A percentile compares a stretch with the other conserved stretches of the same genome.
Evolutionary conservation across 1,140 invertebrate genomes (phyloP).

Genomic region (Delia radicum): DNA sequence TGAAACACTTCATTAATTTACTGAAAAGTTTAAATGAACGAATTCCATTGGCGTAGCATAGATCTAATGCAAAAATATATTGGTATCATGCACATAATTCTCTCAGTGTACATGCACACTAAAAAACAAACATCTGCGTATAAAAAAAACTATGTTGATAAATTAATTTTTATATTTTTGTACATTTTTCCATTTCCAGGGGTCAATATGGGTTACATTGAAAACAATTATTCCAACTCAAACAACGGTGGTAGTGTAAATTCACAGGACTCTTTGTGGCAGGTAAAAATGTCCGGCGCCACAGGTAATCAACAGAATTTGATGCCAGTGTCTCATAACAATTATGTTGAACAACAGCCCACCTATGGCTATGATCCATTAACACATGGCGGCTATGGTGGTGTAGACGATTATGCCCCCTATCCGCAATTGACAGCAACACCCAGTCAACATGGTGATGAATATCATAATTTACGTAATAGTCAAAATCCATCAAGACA

Average conservation of each 20-base stretch:
- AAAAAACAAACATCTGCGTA: no score
- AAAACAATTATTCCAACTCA: slow-evolving; percentile 88
- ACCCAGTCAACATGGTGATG: slow-evolving; percentile 64
- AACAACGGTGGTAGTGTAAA: slow-evolving; percentile 91
- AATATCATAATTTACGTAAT: slow-evolving; percentile 68
- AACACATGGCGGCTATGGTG: slow-evolving; percentile 76
- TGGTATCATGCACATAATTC: no score
- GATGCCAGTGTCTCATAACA: slow-evolving; percentile 58
- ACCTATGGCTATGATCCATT: slow-evolving; percentile 75
- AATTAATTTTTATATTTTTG: slow-evolving; percentile 8
- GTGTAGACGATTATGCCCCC: slow-evolving; percentile 81
- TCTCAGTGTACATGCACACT: no score
- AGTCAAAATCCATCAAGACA: slow-evolving; percentile 79
- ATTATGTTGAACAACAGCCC: slow-evolving; percentile 64
- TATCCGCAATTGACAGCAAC: slow-evolving; percentile 75
- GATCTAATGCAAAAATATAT: no score
- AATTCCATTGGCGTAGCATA: no score
- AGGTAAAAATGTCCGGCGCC: slow-evolving; percentile 82
- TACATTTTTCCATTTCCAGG: slow-evolving; percentile 59
- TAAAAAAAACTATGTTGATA: neutral
- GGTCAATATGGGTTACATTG: slow-evolving; percentile 85
- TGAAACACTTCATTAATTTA: no score
- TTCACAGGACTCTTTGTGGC: slow-evolving; percentile 93
- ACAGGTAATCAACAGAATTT: slow-evolving; percentile 65
- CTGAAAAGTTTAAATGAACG: no score